These are phyloP conservation scores for Diadegma fenestrale DNA, from an alignment of 2,888 invertebrate genomes.

Conservation along the genomic window DNA sequence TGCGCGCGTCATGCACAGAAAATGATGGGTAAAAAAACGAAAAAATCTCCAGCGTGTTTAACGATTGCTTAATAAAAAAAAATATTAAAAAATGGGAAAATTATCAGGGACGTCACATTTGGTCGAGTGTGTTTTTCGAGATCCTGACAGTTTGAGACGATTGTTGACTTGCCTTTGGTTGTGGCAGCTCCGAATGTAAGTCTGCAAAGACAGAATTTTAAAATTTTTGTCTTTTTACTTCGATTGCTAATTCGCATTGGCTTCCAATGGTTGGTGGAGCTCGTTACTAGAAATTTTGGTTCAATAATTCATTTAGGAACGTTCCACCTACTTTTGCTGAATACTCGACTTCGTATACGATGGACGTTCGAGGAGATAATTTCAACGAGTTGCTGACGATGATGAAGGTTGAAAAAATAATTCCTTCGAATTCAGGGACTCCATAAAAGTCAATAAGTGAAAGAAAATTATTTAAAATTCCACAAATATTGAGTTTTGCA, in stretches of 20 bases:
- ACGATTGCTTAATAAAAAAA: constrained; percentile 5
- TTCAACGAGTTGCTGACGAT: constrained; percentile 68
- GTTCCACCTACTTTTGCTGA: constrained; percentile 34
- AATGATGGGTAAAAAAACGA: constrained; percentile 67
- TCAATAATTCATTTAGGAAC: constrained; percentile 58
- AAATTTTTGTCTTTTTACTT: neutral
- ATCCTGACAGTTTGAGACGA: constrained; percentile 70
- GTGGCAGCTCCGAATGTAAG: constrained; percentile 77
- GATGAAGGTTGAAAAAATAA: constrained; percentile 66
- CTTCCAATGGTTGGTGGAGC: neutral
- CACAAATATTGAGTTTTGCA: no score
- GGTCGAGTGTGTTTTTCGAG: constrained; percentile 69
- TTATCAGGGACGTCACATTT: constrained; percentile 44
- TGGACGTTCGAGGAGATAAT: constrained; percentile 31
- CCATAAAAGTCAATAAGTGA: no score
- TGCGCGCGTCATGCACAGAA: constrained; percentile 85
- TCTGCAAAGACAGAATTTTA: neutral
- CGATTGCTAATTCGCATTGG: no score
- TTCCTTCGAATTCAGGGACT: neutral
- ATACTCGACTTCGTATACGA: constrained; percentile 29
- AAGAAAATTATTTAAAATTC: no score
- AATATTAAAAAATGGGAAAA: neutral
- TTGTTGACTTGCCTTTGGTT: constrained; percentile 71
- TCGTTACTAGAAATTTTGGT: neutral
- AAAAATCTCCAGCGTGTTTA: neutral